Evolutionary conservation across 1,140 invertebrate genomes (phyloP).

Genomic region (Mamestra configurata): DNA sequence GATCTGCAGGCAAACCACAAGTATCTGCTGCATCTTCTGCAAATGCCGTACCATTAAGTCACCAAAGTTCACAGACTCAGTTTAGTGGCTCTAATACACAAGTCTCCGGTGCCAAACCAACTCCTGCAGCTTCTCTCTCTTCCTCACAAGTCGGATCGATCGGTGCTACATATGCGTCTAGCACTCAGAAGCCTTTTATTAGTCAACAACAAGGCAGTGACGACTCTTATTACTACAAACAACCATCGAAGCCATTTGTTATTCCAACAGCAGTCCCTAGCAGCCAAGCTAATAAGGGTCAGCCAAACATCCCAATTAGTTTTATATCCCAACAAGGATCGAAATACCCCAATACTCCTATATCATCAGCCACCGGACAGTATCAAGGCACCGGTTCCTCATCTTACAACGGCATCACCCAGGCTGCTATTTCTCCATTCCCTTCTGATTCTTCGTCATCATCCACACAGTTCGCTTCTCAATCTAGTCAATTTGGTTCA

Average conservation of each 20-base stretch:
- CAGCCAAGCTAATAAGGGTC: background rate
- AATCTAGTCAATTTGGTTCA: slow-evolving; percentile 22
- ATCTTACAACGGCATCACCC: slow-evolving; percentile 59
- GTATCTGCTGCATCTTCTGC: no score
- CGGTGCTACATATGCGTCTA: no score
- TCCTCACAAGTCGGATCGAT: background rate
- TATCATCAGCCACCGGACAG: background rate
- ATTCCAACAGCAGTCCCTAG: background rate
- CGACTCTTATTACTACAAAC: background rate
- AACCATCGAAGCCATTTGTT: slow-evolving; percentile 9
- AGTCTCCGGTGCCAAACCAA: no score
- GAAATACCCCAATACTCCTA: background rate
- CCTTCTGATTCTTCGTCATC: slow-evolving; percentile 53
- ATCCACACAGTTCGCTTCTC: slow-evolving; percentile 32
- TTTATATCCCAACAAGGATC: background rate
- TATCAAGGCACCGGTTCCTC: slow-evolving; percentile 44
- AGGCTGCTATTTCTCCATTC: slow-evolving; percentile 62
- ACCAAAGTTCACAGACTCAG: no score
- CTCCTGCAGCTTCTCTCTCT: no score
- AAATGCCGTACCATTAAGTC: no score
- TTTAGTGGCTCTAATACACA: no score
- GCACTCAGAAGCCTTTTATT: background rate
- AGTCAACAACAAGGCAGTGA: background rate
- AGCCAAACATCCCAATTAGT: slow-evolving; percentile 25
- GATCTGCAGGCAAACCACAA: no score